Evolutionary conservation across 2,113 vertebrate species (phyloP).

Genomic region (Athene noctua): DNA sequence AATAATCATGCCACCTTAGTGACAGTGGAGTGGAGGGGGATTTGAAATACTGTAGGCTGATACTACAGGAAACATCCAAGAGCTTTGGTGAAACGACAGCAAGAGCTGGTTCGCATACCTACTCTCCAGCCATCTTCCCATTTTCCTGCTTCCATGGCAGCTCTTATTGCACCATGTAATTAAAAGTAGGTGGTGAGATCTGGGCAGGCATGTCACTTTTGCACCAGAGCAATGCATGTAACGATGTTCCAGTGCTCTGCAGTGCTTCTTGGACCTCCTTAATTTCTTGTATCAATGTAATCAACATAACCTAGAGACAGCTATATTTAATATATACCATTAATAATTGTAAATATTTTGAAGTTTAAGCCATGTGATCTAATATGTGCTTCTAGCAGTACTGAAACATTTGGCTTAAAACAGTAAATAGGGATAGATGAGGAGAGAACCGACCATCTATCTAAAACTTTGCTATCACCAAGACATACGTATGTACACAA

Average conservation of each 20-base stretch:
- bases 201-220: not conserved
- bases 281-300: not conserved
- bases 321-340: not conserved
- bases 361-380: not conserved
- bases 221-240: not conserved
- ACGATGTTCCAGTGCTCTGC: not conserved
- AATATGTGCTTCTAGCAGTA: not conserved
- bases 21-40: not conserved
- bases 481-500: not conserved
- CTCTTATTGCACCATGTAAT: not conserved
- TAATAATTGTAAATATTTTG: not conserved
- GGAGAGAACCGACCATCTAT: not conserved
- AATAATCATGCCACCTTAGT: not conserved
- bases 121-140: not conserved
- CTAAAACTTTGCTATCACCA: not conserved
- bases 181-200: not conserved
- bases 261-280: not conserved
- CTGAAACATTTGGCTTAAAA: not conserved
- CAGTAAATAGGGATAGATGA: not conserved
- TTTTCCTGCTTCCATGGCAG: not conserved
- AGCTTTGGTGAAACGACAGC: not conserved
- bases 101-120: not conserved
- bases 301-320: not conserved
- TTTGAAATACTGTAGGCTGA: not conserved
- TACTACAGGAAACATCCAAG: not conserved